These are phyloP conservation scores for Sebastolobus alascanus DNA, from an alignment of 2,797 vertebrate species.

Conservation along the genomic window DNA sequence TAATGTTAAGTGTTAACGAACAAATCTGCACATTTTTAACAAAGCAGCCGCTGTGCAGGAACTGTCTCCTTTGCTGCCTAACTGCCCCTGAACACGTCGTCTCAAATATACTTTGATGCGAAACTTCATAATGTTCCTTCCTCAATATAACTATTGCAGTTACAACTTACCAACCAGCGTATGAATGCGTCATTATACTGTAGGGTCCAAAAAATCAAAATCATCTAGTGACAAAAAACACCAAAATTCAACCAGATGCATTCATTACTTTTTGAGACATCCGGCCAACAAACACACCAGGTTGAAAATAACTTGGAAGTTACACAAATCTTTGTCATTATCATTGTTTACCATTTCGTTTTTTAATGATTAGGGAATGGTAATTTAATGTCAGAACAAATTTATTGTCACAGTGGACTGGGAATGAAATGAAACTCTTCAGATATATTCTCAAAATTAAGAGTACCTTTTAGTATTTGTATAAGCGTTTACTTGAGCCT, in stretches of 20 bases:
- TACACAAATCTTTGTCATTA: constrained; percentile 2
- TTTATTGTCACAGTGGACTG: background rate
- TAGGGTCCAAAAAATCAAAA: background rate
- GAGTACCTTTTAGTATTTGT: constrained; percentile 28
- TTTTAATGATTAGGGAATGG: background rate
- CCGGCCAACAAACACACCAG: background rate
- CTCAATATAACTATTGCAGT: background rate
- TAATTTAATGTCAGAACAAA: background rate
- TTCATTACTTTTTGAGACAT: background rate
- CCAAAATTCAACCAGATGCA: background rate
- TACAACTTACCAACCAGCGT: background rate
- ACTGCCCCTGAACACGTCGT: constrained; percentile 5
- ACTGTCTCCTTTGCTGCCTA: constrained; percentile 17
- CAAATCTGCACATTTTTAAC: constrained; percentile 3
- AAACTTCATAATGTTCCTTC: constrained; percentile 10
- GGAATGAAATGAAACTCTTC: background rate
- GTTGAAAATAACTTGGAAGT: background rate
- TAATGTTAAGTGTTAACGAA: background rate
- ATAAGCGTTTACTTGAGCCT: constrained; percentile 46
- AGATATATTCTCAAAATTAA: constrained; percentile 14
- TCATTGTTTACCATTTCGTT: background rate
- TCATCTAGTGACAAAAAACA: constrained; percentile 1
- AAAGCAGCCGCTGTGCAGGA: constrained; percentile 6
- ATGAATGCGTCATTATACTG: constrained; percentile 20
- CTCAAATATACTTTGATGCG: constrained; percentile 3